phyloP scores from a whole-genome alignment of 2,113 vertebrate species.

The Aspiorhynchus laticeps region DNA sequence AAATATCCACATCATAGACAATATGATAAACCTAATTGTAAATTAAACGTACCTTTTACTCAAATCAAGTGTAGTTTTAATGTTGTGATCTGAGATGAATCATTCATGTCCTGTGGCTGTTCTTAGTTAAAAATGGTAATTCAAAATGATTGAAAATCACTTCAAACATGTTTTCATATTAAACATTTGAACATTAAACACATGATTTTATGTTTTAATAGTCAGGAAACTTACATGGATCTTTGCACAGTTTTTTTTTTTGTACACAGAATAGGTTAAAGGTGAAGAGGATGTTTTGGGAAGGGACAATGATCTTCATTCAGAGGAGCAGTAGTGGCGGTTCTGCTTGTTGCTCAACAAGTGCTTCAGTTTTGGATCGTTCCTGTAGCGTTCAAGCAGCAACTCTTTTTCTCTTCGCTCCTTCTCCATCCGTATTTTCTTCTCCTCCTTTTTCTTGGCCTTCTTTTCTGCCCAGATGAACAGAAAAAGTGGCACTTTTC shows the following conservation, averaged over 20 bases:
- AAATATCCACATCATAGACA: background rate
- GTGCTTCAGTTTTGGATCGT: background rate
- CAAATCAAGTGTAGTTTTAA: background rate
- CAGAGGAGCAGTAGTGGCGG: background rate
- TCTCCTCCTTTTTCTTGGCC: background rate
- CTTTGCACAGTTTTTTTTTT: background rate
- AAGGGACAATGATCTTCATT: background rate
- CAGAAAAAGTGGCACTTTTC: background rate
- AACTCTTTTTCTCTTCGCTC: background rate
- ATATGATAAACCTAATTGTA: background rate
- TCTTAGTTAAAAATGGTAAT: background rate
- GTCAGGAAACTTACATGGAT: background rate
- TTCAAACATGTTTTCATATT: background rate
- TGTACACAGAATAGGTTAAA: background rate
- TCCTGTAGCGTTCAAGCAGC: background rate
- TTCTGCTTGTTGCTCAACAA: background rate
- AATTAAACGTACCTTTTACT: background rate
- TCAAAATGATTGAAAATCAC: background rate
- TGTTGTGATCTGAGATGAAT: background rate
- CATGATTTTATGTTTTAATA: background rate
- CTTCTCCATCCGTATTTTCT: background rate
- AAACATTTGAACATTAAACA: background rate
- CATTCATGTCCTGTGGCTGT: background rate
- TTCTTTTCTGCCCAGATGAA: background rate
- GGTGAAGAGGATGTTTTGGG: background rate